These are phyloP conservation scores for Paraescarpia echinospica DNA, from an alignment of 1,140 invertebrate species.

Conservation along the genomic window DNA sequence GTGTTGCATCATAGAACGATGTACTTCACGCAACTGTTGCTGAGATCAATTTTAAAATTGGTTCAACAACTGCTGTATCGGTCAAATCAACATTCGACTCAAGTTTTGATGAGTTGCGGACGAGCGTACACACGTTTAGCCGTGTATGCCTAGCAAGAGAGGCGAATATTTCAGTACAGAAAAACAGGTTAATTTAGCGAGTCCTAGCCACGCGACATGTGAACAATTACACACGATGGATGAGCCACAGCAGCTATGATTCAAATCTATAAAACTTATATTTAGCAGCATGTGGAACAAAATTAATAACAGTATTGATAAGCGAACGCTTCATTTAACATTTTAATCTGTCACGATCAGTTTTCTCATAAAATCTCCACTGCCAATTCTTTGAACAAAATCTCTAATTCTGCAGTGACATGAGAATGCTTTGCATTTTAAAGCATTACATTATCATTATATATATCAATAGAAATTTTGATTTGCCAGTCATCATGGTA, in stretches of 20 bases:
- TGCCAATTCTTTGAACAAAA: not conserved
- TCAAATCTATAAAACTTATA: not conserved
- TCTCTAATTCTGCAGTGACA: not conserved
- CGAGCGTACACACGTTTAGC: not conserved
- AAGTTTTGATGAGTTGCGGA: too few relatives aligned
- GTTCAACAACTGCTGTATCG: too few relatives aligned
- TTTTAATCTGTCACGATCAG: not conserved
- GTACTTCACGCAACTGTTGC: too few relatives aligned
- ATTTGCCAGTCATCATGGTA: too few relatives aligned
- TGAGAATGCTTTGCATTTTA: not conserved
- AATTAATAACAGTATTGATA: not conserved
- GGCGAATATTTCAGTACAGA: not conserved
- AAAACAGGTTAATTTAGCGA: not conserved
- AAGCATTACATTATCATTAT: not conserved
- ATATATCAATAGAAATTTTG: not conserved
- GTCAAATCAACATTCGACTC: too few relatives aligned
- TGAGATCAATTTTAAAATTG: too few relatives aligned
- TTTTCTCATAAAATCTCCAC: not conserved
- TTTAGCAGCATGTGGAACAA: not conserved
- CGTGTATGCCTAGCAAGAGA: not conserved
- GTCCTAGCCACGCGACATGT: not conserved
- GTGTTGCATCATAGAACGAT: too few relatives aligned
- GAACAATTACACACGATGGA: not conserved
- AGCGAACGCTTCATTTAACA: not conserved
- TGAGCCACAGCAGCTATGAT: not conserved